Conservation (phyloP, 2,797 vertebrate species). For the Pipistrellus kuhlii region DNA sequence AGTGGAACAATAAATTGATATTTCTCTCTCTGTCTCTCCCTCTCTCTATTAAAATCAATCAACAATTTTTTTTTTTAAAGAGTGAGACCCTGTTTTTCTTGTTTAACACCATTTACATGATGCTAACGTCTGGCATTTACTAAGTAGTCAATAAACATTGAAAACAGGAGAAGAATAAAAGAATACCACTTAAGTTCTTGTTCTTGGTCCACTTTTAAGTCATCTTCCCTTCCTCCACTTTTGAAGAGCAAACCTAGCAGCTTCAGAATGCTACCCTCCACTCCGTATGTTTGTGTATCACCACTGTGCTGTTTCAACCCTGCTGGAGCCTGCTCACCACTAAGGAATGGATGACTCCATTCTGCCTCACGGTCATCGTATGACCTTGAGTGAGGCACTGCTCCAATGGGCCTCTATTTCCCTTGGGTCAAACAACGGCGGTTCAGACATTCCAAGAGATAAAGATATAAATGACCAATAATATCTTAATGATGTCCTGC, state of each 20-base stretch:
- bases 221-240: neutral
- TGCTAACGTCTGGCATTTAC: neutral
- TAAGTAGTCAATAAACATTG: neutral
- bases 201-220: neutral
- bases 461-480: neutral
- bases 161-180: neutral
- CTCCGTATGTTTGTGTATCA: fast-evolving
- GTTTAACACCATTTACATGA: neutral
- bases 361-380: fast-evolving
- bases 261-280: neutral
- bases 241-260: neutral
- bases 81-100: neutral
- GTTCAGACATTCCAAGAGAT: neutral
- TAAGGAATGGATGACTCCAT: neutral
- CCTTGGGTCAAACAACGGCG: neutral
- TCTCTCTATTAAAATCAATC: neutral
- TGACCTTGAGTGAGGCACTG: neutral
- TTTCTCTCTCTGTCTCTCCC: neutral
- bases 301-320: neutral
- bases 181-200: neutral
- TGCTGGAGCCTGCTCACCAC: too few species aligned
- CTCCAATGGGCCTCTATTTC: neutral
- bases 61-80: neutral
- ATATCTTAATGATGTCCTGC: neutral
- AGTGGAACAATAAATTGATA: neutral